Evolutionary conservation across 1,140 invertebrate genomes (phyloP), one percentile per base, ranked within the genome.

Genomic region (Ptiloglossa arizonensis): DNA sequence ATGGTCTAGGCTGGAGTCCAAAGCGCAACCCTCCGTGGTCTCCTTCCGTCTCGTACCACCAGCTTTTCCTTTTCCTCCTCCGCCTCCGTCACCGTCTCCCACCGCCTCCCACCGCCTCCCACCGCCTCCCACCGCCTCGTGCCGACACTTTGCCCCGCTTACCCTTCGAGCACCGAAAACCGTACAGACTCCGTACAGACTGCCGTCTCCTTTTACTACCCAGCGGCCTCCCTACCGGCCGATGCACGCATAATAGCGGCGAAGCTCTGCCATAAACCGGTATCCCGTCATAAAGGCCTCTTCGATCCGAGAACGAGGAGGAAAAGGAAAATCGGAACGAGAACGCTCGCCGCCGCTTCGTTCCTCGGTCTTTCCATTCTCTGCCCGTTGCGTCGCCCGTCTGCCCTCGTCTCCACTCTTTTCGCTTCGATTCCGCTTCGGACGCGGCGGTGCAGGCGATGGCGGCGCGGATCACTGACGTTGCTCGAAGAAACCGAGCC

Each of bases 211-310:
- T 17, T 1, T 17, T 15, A 27, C 59, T 24, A 13, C 50, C 17
- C 50, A 46, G 29, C 38, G 57, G 57, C 48, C 52, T 44, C 24
- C 13, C 67, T 22, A 56, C 57, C 76, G 74, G 83, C 80, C 88
- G 87, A 85, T 88, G 89, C 87, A 89, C 88, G 87, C 88, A 89
- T 89, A 90, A 90, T 90, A 89, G 81, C 85, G 72, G 78, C 81
- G 83, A 88, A 89, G 82, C 81, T 75, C 48, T 41, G 81, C 83
- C 73, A 89, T 89, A 90, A 90, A 90, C 83, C 86, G 85, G 88
- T 82, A 81, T 77, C 81, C 85, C 73, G 71, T 89, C 85, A 88
- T 89, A 90, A 89, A 89, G 87, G 87, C 85, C 82, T 84, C 86
- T 88, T 89, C 87, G 85, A 89, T 88, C 70, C 81, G 78, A 62